phyloP scores from a whole-genome alignment of 2,888 invertebrate species.

The Xestia sexstrigata region DNA sequence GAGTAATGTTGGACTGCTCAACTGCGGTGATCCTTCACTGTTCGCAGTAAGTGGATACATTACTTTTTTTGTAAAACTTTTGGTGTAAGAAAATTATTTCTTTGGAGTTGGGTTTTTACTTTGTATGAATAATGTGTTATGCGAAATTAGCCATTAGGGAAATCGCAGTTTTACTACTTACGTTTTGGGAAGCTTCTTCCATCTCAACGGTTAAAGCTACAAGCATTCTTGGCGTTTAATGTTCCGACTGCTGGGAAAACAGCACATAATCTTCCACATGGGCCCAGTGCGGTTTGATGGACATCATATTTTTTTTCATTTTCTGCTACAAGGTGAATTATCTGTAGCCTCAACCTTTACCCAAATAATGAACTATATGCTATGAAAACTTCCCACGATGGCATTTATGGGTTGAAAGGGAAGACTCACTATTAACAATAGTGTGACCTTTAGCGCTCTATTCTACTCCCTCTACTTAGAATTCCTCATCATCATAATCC shows the following conservation, averaged over 20 bases:
- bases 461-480: neutral
- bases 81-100: constrained; percentile 15
- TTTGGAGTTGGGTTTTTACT: constrained; percentile 22
- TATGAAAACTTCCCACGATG: neutral
- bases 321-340: neutral
- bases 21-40: constrained; percentile 47
- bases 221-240: neutral
- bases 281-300: neutral
- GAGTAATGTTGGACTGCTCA: constrained; percentile 23
- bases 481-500: constrained; percentile 17
- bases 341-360: neutral
- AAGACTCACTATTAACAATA: neutral
- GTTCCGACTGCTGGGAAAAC: neutral
- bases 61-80: constrained; percentile 35
- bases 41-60: constrained; percentile 33
- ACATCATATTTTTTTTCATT: neutral
- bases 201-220: neutral
- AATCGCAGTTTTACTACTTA: constrained; percentile 8
- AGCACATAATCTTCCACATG: neutral
- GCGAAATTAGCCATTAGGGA: constrained; percentile 17
- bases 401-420: neutral
- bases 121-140: constrained; percentile 1
- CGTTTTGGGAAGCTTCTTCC: constrained; percentile 6
- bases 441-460: neutral
- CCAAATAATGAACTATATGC: neutral